Base-by-base conservation (phyloP, 2,113 vertebrate species). In the Bos javanicus region DNA sequence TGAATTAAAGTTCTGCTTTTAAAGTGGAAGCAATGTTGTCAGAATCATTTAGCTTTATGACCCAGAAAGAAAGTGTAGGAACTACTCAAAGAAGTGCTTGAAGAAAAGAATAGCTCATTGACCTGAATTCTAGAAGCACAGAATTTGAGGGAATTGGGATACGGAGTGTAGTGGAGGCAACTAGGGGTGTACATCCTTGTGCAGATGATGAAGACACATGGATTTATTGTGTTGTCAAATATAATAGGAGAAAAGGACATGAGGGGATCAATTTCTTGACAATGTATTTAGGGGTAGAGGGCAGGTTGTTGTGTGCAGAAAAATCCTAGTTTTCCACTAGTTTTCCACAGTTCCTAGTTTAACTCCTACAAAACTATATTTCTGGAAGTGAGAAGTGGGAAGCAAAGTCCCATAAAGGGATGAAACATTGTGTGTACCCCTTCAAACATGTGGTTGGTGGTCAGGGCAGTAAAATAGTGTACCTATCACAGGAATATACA, bases 321-420 rank as follows among this genome's bases (percentile, higher is more conserved):
- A 74, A 28, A 16, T 15, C 16, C 17, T 71, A 36, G 64, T 21
- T 71, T 67, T 36, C 33, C 62, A 13, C 33, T n/a, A 67, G 62
- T 10, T 64, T 19, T 19, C 33, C n/a, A 36, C 17, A 1, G 1
- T 26, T 71, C 15, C 33, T 28, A 36, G 4, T 52, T 80, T 48
- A 57, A 36, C 30, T 83, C 15, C 17, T 71, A 6, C 19, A 50
- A 14, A 1, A 28, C 2, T 13, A 16, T 33, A 5, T 76, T 90
- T 17, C 11, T 88, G 52, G 2, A 28, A 0, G 2, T n/a, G 21
- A 6, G 9, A 25, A 1, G 7, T 57, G 4, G 11, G 21, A 16
- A 94, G 33, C 50, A 17, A 9, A 7, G 1, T 50, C 7, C 6
- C 16, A 36, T 67, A 12, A 52, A 81, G 8, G 8, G 36, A 57